Conservation (phyloP, 2,888 invertebrate genomes). For the Campoplex capitator region DNA sequence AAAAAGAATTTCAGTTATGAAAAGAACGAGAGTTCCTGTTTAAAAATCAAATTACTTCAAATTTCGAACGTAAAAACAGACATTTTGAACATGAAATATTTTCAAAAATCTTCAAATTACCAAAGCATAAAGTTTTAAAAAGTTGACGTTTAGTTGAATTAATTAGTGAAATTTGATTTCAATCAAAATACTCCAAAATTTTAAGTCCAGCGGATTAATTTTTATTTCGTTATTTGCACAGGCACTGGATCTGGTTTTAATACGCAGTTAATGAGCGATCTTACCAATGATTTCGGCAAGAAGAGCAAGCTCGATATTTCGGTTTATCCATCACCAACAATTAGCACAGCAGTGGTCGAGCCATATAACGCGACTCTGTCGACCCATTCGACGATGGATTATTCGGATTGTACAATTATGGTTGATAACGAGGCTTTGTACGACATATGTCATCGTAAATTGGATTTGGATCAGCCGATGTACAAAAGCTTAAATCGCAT, state of each 20-base stretch:
- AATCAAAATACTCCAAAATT: neutral
- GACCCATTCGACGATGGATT: constrained; percentile 81
- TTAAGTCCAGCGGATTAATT: neutral
- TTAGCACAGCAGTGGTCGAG: constrained; percentile 83
- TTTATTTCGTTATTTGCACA: constrained; percentile 72
- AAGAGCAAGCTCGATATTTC: constrained; percentile 86
- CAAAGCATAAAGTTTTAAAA: neutral
- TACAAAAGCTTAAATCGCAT: constrained; percentile 87
- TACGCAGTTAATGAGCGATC: constrained; percentile 81
- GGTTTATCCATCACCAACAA: constrained; percentile 83
- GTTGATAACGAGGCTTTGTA: constrained; percentile 82
- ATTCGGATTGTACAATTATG: constrained; percentile 82
- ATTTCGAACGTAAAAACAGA: neutral
- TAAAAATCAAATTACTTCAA: neutral
- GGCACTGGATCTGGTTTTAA: constrained; percentile 83
- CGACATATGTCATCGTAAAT: constrained; percentile 86
- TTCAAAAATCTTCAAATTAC: neutral
- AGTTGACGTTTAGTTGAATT: too few species aligned
- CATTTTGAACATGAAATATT: neutral
- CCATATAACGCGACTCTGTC: constrained; percentile 83
- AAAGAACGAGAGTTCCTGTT: neutral
- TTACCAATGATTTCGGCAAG: constrained; percentile 85
- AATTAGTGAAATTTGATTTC: too few species aligned
- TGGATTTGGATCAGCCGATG: constrained; percentile 86
- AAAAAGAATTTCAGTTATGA: neutral